Evolutionary conservation across 2,888 invertebrate genomes (phyloP).

Genomic region (Rhodophaea formosa): DNA sequence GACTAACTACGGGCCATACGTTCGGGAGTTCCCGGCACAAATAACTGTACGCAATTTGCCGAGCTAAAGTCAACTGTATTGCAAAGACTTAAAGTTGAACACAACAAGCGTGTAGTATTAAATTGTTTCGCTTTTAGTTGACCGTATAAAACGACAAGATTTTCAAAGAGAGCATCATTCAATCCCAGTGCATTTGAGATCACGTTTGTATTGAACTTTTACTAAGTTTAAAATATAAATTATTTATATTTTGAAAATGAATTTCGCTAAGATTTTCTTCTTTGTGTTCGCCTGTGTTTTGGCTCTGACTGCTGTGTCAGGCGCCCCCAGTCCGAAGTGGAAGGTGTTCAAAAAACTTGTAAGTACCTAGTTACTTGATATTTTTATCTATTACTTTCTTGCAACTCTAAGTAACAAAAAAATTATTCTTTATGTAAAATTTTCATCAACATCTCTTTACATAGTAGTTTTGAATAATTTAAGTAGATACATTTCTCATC

Average conservation of each 20-base stretch:
- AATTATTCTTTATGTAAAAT: too few relatives aligned
- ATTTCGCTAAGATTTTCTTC: slow-evolving; percentile 45
- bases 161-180: slow-evolving; percentile 1
- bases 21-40: neutral
- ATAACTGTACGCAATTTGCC: neutral
- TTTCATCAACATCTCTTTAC: too few relatives aligned
- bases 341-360: slow-evolving; percentile 53
- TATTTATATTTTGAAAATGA: slow-evolving; percentile 36
- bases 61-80: neutral
- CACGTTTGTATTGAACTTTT: neutral
- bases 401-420: too few relatives aligned
- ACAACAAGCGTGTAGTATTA: neutral
- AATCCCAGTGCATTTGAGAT: slow-evolving; percentile 1
- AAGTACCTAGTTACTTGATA: slow-evolving; percentile 34
- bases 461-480: too few relatives aligned
- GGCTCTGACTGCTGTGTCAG: slow-evolving; percentile 37
- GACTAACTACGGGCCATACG: neutral
- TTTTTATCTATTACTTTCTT: too few relatives aligned
- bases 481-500: too few relatives aligned
- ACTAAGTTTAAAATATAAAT: neutral
- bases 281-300: slow-evolving; percentile 45
- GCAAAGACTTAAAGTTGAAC: neutral
- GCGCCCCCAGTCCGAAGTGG: slow-evolving; percentile 48
- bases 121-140: neutral
- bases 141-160: slow-evolving; percentile 1